Percentiles rank a stretch among this genome's conserved stretches.
These are phyloP conservation scores for Crambe crambe DNA, from an alignment of 37 sponge, comb jelly and placozoan genomes.

Conservation along the genomic window DNA sequence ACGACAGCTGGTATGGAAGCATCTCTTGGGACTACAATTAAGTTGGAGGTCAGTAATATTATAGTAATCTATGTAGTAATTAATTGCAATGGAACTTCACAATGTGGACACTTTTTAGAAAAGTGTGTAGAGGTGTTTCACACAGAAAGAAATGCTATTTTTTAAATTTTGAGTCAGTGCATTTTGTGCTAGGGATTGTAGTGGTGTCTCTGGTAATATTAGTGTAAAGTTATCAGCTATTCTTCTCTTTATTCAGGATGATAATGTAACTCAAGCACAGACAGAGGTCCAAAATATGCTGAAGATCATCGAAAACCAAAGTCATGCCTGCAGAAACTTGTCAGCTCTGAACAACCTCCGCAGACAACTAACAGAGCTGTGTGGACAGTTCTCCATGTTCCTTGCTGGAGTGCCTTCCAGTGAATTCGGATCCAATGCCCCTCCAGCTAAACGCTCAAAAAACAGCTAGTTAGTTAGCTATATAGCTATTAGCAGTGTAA, in stretches of 20 bases:
- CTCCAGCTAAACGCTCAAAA: conserved; percentile 17
- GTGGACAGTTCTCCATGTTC: conserved; percentile 64
- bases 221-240: background rate
- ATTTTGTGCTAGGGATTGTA: too few relatives aligned
- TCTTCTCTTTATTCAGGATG: background rate
- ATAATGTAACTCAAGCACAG: conserved; percentile 28
- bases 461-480: background rate
- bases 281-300: conserved; percentile 70
- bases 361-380: conserved; percentile 63
- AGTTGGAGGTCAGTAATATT: too few relatives aligned
- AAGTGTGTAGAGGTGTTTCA: too few relatives aligned
- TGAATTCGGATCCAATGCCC: conserved; percentile 13
- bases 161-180: too few relatives aligned
- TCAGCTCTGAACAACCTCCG: conserved; percentile 65
- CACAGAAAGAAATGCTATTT: too few relatives aligned
- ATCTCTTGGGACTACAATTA: too few relatives aligned
- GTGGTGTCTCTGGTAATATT: too few relatives aligned
- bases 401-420: conserved; percentile 42
- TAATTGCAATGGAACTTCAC: too few relatives aligned
- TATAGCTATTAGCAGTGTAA: too few relatives aligned
- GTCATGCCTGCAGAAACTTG: conserved; percentile 68
- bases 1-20: too few relatives aligned
- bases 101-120: too few relatives aligned
- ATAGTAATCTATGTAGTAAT: background rate
- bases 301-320: conserved; percentile 73